phyloP scores from a whole-genome alignment of 2,797 vertebrate genomes.

The Anabas testudineus region DNA sequence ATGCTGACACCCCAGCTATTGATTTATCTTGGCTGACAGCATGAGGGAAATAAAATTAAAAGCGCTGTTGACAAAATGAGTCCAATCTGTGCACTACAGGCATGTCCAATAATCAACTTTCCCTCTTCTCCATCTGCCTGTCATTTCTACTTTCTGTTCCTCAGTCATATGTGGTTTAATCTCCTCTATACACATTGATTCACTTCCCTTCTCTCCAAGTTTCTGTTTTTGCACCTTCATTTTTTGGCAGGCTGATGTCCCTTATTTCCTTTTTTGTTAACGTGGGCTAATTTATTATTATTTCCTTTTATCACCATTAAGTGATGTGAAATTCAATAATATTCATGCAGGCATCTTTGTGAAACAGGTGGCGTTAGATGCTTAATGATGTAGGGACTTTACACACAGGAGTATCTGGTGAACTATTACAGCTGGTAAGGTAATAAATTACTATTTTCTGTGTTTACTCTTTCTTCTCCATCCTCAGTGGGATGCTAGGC shows the following conservation, averaged over 20 bases:
- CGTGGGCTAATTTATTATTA: no score
- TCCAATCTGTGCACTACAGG: constrained; percentile 39
- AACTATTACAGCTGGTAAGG: no score
- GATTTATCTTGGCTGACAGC: constrained; percentile 48
- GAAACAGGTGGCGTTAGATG: background rate
- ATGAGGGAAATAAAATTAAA: constrained; percentile 37
- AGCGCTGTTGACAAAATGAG: constrained; percentile 45
- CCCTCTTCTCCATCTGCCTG: constrained; percentile 35
- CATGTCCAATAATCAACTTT: constrained; percentile 52
- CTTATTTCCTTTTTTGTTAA: background rate
- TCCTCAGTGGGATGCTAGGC: no score
- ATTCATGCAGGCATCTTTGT: background rate
- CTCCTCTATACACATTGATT: constrained; percentile 20
- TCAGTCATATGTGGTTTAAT: constrained; percentile 24
- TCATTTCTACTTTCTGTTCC: constrained; percentile 24
- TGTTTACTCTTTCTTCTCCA: background rate
- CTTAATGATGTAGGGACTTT: no score
- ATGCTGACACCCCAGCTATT: constrained; percentile 25
- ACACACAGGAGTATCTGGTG: background rate
- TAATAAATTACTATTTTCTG: background rate
- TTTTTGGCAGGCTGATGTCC: background rate
- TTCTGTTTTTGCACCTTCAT: background rate
- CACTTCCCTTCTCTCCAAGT: constrained; percentile 4
- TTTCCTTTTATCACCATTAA: background rate
- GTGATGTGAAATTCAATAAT: background rate